Conservation (phyloP, 2,888 invertebrate species). For the Trissonchulus sp. region DNA sequence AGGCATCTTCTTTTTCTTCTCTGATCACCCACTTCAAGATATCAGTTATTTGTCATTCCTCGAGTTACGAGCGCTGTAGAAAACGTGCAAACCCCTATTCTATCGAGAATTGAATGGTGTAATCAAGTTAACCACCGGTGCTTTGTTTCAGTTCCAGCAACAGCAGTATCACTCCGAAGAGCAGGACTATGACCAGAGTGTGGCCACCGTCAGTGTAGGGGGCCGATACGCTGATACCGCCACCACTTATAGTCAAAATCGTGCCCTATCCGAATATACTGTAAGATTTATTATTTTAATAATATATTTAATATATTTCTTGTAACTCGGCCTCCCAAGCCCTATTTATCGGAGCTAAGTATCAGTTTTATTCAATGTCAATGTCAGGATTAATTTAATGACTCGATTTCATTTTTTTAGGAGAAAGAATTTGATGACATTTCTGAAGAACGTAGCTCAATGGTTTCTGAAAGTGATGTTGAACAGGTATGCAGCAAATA, state of each 20-base stretch:
- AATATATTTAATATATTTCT: background rate
- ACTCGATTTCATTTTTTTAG: slow-evolving; percentile 17
- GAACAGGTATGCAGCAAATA: slow-evolving; percentile 22
- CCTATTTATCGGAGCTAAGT: background rate
- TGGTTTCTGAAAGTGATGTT: slow-evolving; percentile 17
- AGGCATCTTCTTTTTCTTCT: too few species aligned
- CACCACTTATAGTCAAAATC: slow-evolving; percentile 24
- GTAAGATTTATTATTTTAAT: slow-evolving; percentile 25
- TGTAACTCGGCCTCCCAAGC: too few species aligned
- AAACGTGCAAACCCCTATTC: too few species aligned
- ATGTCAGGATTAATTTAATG: too few species aligned
- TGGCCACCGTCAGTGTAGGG: slow-evolving; percentile 49
- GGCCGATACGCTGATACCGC: slow-evolving; percentile 27
- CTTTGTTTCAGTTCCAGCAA: too few species aligned
- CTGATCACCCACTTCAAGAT: too few species aligned
- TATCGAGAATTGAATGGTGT: too few species aligned
- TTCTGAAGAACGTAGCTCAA: slow-evolving; percentile 26
- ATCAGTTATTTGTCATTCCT: too few species aligned
- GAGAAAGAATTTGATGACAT: slow-evolving; percentile 31
- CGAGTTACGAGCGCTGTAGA: too few species aligned
- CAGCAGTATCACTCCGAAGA: too few species aligned
- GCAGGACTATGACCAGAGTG: slow-evolving; percentile 48
- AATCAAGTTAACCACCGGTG: too few species aligned
- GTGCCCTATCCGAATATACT: slow-evolving; percentile 33
- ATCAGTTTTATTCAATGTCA: background rate